Conservation (phyloP, 2,888 invertebrate genomes). For the Dioctria linearis region DNA sequence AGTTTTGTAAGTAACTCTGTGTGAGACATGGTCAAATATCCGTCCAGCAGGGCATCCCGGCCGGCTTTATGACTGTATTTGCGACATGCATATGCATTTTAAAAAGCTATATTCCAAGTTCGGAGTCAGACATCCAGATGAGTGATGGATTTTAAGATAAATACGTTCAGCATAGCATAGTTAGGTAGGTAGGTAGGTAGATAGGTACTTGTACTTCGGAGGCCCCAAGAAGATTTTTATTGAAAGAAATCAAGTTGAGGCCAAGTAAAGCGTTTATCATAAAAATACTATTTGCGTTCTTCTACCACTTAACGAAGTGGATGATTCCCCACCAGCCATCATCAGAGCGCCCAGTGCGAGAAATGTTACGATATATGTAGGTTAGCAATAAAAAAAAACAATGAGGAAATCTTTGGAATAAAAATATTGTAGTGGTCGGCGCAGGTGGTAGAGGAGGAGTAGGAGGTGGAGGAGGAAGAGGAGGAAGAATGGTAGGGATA, state of each 20-base stretch:
- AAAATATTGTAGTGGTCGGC: not conserved
- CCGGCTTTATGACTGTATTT: not conserved
- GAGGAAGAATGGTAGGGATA: too few species aligned
- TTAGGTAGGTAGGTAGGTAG: not conserved
- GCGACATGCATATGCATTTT: conserved; percentile 9
- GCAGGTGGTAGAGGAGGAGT: not conserved
- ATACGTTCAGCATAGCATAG: conserved; percentile 26
- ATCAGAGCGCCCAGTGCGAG: conserved; percentile 15
- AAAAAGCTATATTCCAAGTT: conserved; percentile 18
- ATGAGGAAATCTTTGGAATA: conserved; percentile 1
- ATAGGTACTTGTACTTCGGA: too few species aligned
- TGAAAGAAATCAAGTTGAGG: conserved; percentile 37
- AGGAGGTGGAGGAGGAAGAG: not conserved
- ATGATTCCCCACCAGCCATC: not conserved
- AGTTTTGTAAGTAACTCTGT: not conserved
- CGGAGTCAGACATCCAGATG: conserved; percentile 39
- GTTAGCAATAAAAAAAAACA: not conserved
- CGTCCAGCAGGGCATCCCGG: not conserved
- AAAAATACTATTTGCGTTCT: conserved; percentile 55
- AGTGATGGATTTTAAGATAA: conserved; percentile 55
- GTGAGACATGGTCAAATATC: not conserved
- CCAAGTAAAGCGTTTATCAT: conserved; percentile 53
- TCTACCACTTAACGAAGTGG: conserved; percentile 46
- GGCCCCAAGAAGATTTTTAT: not conserved
- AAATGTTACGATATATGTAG: not conserved